Percentiles rank a stretch among this genome's conserved stretches.
phyloP scores from a whole-genome alignment of 2,113 vertebrate species.

The Alectura lathami region DNA sequence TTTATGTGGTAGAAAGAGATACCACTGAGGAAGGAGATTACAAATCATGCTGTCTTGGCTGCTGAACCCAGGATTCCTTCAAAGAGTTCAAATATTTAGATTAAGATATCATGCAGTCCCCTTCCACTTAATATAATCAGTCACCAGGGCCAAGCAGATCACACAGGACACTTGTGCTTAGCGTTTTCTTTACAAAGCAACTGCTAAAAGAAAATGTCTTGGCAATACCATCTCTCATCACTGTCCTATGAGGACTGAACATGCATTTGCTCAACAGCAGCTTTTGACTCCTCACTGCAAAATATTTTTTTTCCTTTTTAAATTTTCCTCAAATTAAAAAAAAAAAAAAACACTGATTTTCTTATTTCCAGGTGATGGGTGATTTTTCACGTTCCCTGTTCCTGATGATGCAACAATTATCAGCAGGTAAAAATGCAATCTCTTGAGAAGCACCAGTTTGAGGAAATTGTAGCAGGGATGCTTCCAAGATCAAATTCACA shows the following conservation, averaged over 20 bases:
- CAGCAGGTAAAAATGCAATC: neutral
- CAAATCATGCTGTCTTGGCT: neutral
- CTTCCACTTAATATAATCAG: neutral
- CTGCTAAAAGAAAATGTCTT: neutral
- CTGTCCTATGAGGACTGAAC: neutral
- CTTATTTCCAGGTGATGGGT: neutral
- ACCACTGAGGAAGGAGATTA: neutral
- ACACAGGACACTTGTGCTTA: neutral
- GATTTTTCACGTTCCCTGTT: neutral
- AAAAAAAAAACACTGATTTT: neutral
- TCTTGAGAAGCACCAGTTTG: neutral
- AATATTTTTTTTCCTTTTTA: accelerated
- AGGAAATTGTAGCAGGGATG: neutral
- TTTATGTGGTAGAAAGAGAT: neutral
- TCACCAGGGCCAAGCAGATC: neutral
- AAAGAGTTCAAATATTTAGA: conserved; percentile 11
- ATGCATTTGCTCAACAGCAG: neutral
- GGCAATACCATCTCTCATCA: neutral
- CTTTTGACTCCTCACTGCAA: neutral
- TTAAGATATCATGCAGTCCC: neutral
- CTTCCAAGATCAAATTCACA: neutral
- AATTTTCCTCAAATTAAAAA: neutral
- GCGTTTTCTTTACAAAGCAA: neutral
- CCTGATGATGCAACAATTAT: neutral
- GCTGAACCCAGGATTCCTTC: neutral